These are phyloP conservation scores for Prunella fulvescens DNA, from an alignment of 2,113 vertebrate species.

Conservation along the genomic window DNA sequence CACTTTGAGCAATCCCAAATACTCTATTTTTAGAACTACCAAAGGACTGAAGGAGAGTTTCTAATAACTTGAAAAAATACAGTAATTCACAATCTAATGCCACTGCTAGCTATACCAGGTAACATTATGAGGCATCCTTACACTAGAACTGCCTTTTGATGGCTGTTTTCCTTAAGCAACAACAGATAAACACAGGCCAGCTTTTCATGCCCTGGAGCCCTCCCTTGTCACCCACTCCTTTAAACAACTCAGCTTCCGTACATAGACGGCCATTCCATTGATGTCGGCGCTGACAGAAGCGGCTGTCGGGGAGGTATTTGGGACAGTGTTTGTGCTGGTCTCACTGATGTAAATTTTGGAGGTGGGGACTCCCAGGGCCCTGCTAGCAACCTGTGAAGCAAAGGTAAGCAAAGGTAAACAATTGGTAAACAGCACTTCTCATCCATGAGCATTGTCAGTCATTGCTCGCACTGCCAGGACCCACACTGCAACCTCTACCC, in stretches of 20 bases:
- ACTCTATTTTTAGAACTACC: background rate
- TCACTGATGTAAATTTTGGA: conserved; percentile 90
- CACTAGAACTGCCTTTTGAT: background rate
- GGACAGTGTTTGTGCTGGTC: conserved; percentile 93
- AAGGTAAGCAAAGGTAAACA: conserved; percentile 14
- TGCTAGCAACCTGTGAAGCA: conserved; percentile 85
- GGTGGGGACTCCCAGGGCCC: conserved; percentile 78
- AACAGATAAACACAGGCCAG: background rate
- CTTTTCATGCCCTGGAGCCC: background rate
- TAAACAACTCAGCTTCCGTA: conserved; percentile 40
- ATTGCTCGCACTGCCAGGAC: background rate
- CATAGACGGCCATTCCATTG: conserved; percentile 87
- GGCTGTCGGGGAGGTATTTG: conserved; percentile 90
- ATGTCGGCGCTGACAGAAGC: conserved; percentile 90
- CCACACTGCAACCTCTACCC: background rate
- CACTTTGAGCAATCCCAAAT: background rate
- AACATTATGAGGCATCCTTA: background rate
- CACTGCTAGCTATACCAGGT: background rate
- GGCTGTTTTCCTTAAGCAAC: background rate
- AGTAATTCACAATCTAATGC: background rate
- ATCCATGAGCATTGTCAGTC: background rate
- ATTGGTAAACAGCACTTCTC: background rate
- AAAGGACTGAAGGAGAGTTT: background rate
- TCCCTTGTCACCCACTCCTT: background rate
- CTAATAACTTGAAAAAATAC: accelerated